phyloP scores from a whole-genome alignment of 2,888 invertebrate genomes.

The Hedya salicella region DNA sequence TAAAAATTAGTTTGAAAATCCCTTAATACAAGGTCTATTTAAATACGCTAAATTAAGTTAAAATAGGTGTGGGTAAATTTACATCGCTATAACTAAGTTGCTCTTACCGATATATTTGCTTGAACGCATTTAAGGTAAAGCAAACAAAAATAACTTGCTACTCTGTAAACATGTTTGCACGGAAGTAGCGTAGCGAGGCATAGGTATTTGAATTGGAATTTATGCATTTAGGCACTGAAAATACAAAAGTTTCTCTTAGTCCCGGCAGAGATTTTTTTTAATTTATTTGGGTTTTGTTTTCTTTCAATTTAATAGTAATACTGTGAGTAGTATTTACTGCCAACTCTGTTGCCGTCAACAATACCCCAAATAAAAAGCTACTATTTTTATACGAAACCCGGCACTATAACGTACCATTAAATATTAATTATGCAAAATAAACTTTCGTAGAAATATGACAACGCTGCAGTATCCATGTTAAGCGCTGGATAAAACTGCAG shows the following conservation, averaged over 20 bases:
- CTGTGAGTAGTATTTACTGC: neutral
- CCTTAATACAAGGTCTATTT: too few relatives aligned
- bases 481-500: slow-evolving; percentile 22
- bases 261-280: too few relatives aligned
- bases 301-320: too few relatives aligned
- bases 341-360: neutral
- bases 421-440: slow-evolving; percentile 36
- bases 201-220: slow-evolving; percentile 3
- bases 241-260: too few relatives aligned
- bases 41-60: slow-evolving; percentile 6
- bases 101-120: slow-evolving; percentile 9
- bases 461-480: slow-evolving; percentile 7
- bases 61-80: slow-evolving; percentile 17
- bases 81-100: slow-evolving; percentile 4
- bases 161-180: slow-evolving; percentile 19
- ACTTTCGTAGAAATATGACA: slow-evolving; percentile 34
- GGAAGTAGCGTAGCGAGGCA: slow-evolving; percentile 2
- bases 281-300: too few relatives aligned
- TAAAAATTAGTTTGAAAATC: too few relatives aligned
- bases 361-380: neutral
- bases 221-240: neutral
- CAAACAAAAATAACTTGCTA: slow-evolving; percentile 26
- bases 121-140: neutral
- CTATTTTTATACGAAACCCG: slow-evolving; percentile 3
- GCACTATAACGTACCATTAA: slow-evolving; percentile 21